Evolutionary conservation across 2,797 vertebrate genomes (phyloP), one percentile per base, ranked within the genome.

Genomic region (Channa striata): DNA sequence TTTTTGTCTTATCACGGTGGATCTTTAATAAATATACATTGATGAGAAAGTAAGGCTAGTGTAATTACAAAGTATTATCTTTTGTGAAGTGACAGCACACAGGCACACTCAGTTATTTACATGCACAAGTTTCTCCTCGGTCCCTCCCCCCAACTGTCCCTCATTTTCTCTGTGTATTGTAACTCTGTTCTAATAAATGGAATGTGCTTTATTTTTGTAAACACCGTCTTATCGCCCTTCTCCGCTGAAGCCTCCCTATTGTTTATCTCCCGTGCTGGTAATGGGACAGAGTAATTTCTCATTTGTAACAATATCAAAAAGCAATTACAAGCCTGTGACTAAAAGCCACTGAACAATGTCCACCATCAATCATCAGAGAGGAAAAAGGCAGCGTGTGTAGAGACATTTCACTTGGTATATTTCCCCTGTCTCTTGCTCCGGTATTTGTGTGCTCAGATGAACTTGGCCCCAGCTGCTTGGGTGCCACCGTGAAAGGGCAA

Each of bases 261-360:
- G 92, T 93, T 93, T 91, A 90, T 91, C 85, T 80, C 81, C 75
- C 8, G 68, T 10, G 14, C 82, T 59, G 77, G 87, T 93, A 92
- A 93, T 92, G 86, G 88, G 78, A 88, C 80, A 73, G 77, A 89
- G 90, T 89, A 82, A 92, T 93, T 92, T 91, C 90, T 93, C 91
- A 93, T 93, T 93, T 90, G 89, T 91, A 90, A 90, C 87, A 92
- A 91, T 92, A 92, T 94, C 89, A 92, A 94, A 93, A 93, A 91
- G 86, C 92, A 93, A 94, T 93, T 93, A 93, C 87, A 85, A 82
- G 89, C 65, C 54, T 73, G 72, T 78, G 84, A 93, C 90, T 92
- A 91, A 93, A 91, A 94, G 90, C 86, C 83, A 85, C 74, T 72
- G 89, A 93, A 93, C 91, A 92, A 93, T 86, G 83, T 89, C 85